A percentile compares a stretch with the other conserved stretches of the same genome.
These are phyloP conservation scores for Caenorhabditis inopinata DNA, from an alignment of 1,140 invertebrate species.

Conservation along the genomic window DNA sequence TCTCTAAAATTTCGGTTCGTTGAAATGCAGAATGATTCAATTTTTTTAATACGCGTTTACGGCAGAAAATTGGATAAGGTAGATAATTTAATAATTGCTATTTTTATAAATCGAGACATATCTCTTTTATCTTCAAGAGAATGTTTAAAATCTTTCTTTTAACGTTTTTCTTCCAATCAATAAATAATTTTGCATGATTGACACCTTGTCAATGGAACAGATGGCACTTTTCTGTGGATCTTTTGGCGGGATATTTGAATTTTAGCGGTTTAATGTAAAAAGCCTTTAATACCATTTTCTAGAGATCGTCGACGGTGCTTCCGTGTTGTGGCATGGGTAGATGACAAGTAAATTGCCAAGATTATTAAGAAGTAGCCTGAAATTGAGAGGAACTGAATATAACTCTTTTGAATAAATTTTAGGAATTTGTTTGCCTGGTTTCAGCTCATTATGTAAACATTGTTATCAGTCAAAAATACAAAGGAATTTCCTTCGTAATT, in stretches of 20 bases:
- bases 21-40: no score
- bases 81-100: no score
- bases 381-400: not conserved
- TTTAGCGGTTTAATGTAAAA: not conserved
- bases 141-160: not conserved
- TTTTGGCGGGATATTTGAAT: not conserved
- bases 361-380: not conserved
- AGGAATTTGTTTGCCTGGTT: no score
- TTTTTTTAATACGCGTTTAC: no score
- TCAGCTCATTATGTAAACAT: not conserved
- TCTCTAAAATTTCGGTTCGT: no score
- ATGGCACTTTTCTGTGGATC: not conserved
- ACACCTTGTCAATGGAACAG: not conserved
- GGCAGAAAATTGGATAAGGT: no score
- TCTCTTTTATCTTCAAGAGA: no score
- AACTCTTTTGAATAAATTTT: no score
- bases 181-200: not conserved
- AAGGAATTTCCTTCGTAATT: not conserved
- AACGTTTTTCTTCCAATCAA: not conserved
- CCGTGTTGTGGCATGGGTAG: not conserved
- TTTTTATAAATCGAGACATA: no score
- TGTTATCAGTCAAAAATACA: not conserved
- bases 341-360: not conserved
- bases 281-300: slow-evolving; percentile 5
- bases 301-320: slow-evolving; percentile 6